Base-by-base conservation (phyloP, 2,888 invertebrate species). In the Ryuthela nishihirai region DNA sequence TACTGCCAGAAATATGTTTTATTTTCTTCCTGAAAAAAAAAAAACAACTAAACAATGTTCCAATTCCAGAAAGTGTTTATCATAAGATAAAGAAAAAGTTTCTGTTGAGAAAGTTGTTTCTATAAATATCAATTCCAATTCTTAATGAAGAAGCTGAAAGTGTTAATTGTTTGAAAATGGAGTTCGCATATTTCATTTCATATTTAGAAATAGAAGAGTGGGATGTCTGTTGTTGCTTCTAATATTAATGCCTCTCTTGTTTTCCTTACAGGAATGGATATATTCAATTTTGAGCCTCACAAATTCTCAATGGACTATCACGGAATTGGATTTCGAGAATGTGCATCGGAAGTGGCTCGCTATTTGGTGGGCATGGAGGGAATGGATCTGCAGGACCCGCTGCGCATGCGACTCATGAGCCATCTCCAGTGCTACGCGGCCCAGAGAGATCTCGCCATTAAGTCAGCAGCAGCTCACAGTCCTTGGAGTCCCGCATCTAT, bases 231-330 rank as follows among this genome's bases (percentile, higher is more conserved):
- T n/a, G n/a, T n/a, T n/a, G n/a, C n/a, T n/a, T n/a, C n/a, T n/a
- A 32, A n/a, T 41, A 17, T 26, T 17, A 4, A 4, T 23, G 29
- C 5, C 7, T 32, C 3, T 29, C 4, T 26, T 38, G 38, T 34
- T 7, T 36, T 9, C 34, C 12, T 41, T 49, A 5, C 80, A 93
- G 93, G 92, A 69, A 77, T 89, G 53, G 93, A 92, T 75, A 85
- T 89, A 1, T 81, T 88, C 69, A 83, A 85, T 1, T 88, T 85
- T 74, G 89, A 90, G 71, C 87, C 88, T 0, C 88, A 86, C 73
- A 85, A 93, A 71, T 85, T 89, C 78, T 94, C 95, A 9, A 88
- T 93, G 87, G 95, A 97, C 75, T 95, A 95, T 77, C 92, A 95
- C 77, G 89, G 85, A 69, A 90, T 95, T 69, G 97, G 97, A 0